phyloP scores from a whole-genome alignment of 2,113 vertebrate species.

The Nibea albiflora region DNA sequence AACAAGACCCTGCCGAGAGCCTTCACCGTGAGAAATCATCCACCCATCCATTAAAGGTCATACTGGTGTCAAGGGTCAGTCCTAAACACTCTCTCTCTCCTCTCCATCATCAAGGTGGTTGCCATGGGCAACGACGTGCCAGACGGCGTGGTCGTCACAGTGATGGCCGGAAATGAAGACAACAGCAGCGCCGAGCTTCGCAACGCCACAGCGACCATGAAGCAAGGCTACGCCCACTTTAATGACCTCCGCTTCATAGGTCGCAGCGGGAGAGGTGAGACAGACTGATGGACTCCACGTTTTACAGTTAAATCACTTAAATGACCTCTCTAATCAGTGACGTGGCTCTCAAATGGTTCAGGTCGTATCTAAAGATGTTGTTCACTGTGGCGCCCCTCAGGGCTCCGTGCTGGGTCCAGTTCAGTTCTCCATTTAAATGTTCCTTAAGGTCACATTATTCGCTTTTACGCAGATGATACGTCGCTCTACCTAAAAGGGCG shows the following conservation, averaged over 20 bases:
- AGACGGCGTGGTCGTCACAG: conserved; percentile 94
- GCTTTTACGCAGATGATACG: too few species aligned
- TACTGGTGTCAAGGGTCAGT: too few species aligned
- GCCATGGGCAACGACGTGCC: conserved; percentile 94
- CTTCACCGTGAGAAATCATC: conserved; percentile 88
- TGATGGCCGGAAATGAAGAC: conserved; percentile 98
- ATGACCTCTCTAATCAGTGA: too few species aligned
- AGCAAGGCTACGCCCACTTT: conserved; percentile 96
- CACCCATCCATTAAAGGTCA: background rate
- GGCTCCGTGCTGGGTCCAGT: too few species aligned
- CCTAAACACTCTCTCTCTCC: background rate
- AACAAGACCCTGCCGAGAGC: conserved; percentile 95
- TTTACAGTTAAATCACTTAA: too few species aligned
- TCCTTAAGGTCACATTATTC: too few species aligned
- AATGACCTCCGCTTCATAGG: conserved; percentile 98
- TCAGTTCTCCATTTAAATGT: too few species aligned
- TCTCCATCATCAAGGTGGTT: conserved; percentile 86
- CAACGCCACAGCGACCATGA: conserved; percentile 96
- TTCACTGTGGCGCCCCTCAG: too few species aligned
- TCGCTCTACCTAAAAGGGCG: too few species aligned
- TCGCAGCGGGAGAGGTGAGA: conserved; percentile 95
- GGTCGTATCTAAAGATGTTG: too few species aligned
- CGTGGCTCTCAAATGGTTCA: too few species aligned
- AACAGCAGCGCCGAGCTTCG: conserved; percentile 97
- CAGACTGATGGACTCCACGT: background rate